Base-by-base conservation (phyloP, 1,140 invertebrate species). In the Artemia franciscana region DNA sequence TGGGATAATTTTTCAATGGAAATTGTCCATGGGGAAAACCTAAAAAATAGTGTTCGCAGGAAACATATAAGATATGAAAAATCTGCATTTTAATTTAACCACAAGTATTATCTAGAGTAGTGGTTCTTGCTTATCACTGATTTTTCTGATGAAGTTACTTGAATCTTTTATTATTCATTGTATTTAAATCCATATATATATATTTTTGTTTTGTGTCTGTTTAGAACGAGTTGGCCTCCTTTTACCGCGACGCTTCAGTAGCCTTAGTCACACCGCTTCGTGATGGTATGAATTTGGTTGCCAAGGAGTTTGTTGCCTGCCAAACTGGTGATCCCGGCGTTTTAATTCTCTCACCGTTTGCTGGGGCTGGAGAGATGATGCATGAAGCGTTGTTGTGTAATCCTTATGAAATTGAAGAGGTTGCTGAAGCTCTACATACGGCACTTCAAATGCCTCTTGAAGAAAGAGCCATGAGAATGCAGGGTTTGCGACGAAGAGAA, bases 231-330 rank as follows among this genome's bases (percentile, higher is more conserved):
- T 24, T 64, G 27, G 63, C 63, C 9, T 59, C 63, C 59, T 57
- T 61, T 63, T 73, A 70, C 60, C 76, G 87, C 18, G 88, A 91
- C 68, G 81, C 87, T 0, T 82, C 85, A 0, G 86, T 93, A 0
- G 86, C 84, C 21, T 71, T 91, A 18, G 88, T 92, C 0, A 91
- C 88, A 0, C 88, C 88, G 0, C 72, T 91, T 0, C 74, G 88
- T 57, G 89, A 92, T 71, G 89, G 89, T 26, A 93, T 93, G 89
- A 93, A 93, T 74, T 76, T 93, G 57, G 88, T 92, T 0, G 88
- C 88, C 4, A 92, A 93, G 72, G 89, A 93, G 72, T 92, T 89
- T 69, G 88, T 91, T 2, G 88, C 88, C 4, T 91, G 88, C 70
- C 88, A 91, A 72, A 90, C 90, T 5, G 87, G 88, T 65, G 80